phyloP scores from a whole-genome alignment of 2,113 vertebrate species.

The Pagrus major region DNA sequence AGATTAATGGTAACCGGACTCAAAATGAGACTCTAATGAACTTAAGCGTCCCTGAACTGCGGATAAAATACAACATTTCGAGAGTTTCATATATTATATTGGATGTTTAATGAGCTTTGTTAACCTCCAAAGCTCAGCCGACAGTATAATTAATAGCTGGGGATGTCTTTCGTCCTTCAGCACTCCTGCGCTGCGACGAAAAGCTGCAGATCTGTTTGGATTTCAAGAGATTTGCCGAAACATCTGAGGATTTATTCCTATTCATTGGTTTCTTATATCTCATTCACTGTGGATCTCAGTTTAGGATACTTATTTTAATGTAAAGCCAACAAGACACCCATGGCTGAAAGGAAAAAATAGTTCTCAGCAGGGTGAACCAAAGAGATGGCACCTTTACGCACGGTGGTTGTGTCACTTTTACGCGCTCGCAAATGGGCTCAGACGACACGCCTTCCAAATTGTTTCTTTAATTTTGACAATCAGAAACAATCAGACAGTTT shows the following conservation, averaged over 20 bases:
- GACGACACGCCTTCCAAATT: neutral
- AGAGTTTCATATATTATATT: neutral
- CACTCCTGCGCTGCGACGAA: neutral
- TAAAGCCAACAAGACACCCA: neutral
- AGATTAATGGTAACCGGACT: neutral
- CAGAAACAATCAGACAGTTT: neutral
- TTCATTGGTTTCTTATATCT: neutral
- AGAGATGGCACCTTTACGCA: constrained; percentile 35
- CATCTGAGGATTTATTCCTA: neutral
- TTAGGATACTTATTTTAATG: neutral
- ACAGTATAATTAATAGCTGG: neutral
- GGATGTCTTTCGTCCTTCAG: constrained; percentile 9
- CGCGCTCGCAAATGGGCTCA: neutral
- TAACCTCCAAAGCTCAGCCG: neutral
- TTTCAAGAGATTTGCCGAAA: constrained; percentile 21
- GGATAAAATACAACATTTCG: neutral
- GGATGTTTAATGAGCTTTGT: neutral
- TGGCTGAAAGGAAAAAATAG: neutral
- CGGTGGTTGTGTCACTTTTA: neutral
- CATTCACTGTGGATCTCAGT: neutral
- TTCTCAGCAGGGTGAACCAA: neutral
- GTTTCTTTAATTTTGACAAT: neutral
- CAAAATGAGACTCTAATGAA: neutral
- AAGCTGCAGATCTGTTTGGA: constrained; percentile 1
- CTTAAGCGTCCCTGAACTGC: neutral